Percentiles rank a stretch among this genome's conserved stretches.
phyloP scores from a whole-genome alignment of 2,797 vertebrate genomes.

The Mus caroli region DNA sequence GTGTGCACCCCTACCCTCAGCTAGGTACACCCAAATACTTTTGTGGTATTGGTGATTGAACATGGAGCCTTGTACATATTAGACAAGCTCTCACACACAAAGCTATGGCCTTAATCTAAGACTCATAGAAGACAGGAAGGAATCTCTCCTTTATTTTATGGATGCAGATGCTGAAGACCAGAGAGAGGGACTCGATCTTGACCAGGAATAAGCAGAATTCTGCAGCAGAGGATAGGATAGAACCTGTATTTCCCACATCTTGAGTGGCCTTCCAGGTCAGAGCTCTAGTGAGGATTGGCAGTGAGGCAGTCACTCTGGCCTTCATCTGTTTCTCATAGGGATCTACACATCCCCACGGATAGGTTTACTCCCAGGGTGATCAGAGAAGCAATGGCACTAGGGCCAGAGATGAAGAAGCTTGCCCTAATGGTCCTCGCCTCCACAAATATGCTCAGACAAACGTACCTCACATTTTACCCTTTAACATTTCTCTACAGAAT shows the following conservation, averaged over 20 bases:
- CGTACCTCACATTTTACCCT: background rate
- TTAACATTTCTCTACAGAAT: background rate
- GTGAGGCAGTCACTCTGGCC: background rate
- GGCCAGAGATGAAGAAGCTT: background rate
- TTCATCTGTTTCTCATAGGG: background rate
- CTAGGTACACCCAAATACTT: background rate
- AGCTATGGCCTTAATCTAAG: background rate
- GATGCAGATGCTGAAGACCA: constrained; percentile 5
- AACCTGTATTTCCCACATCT: background rate
- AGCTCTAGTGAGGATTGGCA: background rate
- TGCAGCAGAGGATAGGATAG: background rate
- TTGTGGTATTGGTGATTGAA: background rate
- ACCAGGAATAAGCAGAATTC: background rate
- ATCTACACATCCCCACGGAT: background rate
- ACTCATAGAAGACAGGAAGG: background rate
- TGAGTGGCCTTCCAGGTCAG: background rate
- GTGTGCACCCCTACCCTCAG: background rate
- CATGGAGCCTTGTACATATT: background rate
- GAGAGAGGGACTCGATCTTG: background rate
- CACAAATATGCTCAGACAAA: background rate
- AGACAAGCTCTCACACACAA: background rate
- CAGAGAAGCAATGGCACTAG: background rate
- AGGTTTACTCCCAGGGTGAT: background rate
- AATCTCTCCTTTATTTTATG: constrained; percentile 30
- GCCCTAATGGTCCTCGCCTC: background rate